Conservation (phyloP, 2,888 invertebrate species). For the Cryptocephalus primarius region DNA sequence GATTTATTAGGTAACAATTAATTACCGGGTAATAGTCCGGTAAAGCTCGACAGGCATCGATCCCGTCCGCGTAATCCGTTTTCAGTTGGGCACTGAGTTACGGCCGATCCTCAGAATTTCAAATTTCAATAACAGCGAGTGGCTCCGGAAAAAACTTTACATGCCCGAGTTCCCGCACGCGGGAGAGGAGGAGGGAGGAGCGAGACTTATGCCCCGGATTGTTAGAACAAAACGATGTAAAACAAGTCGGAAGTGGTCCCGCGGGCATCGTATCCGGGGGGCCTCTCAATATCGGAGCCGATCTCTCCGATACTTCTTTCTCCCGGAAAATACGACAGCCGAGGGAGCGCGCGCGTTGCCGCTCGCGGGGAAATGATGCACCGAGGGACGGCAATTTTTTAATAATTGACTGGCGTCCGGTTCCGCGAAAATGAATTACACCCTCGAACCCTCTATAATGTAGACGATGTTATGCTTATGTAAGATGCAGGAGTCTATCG, state of each 20-base stretch:
- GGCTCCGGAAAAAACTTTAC: conserved; percentile 23
- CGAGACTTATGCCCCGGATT: conserved; percentile 37
- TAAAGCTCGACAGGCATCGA: no score
- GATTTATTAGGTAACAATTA: no score
- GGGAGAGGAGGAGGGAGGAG: conserved; percentile 7
- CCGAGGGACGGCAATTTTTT: conserved; percentile 42
- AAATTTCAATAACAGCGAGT: conserved; percentile 37
- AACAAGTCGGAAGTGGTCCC: conserved; percentile 39
- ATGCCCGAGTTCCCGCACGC: conserved; percentile 12
- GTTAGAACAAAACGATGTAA: conserved; percentile 44
- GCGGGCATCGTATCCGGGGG: conserved; percentile 26
- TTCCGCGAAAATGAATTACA: conserved; percentile 40
- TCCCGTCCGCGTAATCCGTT: background rate
- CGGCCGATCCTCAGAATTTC: conserved; percentile 36
- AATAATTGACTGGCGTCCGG: conserved; percentile 44
- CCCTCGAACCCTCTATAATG: conserved; percentile 23
- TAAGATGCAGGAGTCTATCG: conserved; percentile 25
- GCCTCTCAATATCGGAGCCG: conserved; percentile 6
- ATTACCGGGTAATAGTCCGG: no score
- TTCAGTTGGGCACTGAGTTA: conserved; percentile 32
- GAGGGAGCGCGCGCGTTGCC: conserved; percentile 27
- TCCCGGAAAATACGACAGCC: conserved; percentile 38
- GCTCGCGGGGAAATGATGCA: conserved; percentile 36
- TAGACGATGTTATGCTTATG: conserved; percentile 30
- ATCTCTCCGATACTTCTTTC: conserved; percentile 25